Percentiles rank a stretch among this genome's conserved stretches.
phyloP scores from a whole-genome alignment of 2,888 invertebrate genomes.

The Opisthograptis luteolata region DNA sequence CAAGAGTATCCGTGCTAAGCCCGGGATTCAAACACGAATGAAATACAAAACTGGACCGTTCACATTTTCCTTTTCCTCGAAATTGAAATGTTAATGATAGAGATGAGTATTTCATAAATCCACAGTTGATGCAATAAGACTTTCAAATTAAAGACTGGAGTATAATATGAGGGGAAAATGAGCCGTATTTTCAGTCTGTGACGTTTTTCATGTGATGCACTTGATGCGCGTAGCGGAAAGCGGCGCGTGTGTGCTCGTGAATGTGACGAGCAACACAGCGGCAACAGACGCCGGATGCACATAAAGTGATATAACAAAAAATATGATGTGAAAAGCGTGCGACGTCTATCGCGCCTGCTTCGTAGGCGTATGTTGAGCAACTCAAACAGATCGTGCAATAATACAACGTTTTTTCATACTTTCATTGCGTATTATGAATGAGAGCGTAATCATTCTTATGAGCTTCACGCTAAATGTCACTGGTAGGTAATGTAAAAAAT shows the following conservation, averaged over 20 bases:
- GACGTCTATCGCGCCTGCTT: constrained; percentile 38
- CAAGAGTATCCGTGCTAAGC: constrained; percentile 25
- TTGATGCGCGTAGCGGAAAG: constrained; percentile 42
- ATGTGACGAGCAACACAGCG: constrained; percentile 53
- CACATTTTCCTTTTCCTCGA: constrained; percentile 23
- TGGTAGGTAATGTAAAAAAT: constrained; percentile 8
- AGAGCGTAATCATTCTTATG: constrained; percentile 12
- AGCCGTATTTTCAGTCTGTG: constrained; percentile 31
- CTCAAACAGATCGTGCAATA: constrained; percentile 16
- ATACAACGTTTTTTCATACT: constrained; percentile 6
- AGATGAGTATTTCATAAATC: constrained; percentile 11
- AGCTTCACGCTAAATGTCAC: constrained; percentile 3
- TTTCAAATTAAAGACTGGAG: constrained; percentile 22
- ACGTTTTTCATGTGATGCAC: constrained; percentile 41
- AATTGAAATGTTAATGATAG: constrained; percentile 23
- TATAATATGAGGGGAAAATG: constrained; percentile 22
- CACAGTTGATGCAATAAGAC: constrained; percentile 18
- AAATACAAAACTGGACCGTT: constrained; percentile 19
- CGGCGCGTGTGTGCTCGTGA: constrained; percentile 47
- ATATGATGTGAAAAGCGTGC: constrained; percentile 41
- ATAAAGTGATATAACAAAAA: constrained; percentile 53
- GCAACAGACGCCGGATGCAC: constrained; percentile 46
- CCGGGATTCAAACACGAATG: constrained; percentile 30
- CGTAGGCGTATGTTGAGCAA: constrained; percentile 30
- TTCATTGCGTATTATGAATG: constrained; percentile 2